These are phyloP conservation scores for Aplocera efformata DNA, from an alignment of 2,888 invertebrate species.

Conservation along the genomic window DNA sequence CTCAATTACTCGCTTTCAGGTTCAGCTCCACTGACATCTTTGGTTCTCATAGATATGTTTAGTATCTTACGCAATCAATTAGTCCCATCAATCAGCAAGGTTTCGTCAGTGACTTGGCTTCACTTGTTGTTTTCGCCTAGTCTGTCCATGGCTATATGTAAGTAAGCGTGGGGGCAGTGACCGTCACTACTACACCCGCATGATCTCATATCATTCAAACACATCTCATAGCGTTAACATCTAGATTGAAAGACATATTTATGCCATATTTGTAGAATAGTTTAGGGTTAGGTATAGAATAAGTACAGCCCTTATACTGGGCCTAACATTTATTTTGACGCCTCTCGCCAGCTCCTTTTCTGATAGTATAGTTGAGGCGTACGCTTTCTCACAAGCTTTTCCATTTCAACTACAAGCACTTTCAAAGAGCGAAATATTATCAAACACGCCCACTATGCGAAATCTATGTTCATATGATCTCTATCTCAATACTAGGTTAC, in stretches of 20 bases:
- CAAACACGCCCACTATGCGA: too few species aligned
- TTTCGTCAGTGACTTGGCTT: too few species aligned
- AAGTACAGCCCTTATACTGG: constrained; percentile 59
- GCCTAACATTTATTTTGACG: constrained; percentile 34
- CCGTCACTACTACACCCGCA: constrained; percentile 25
- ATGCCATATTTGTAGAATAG: constrained; percentile 58
- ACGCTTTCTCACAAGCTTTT: too few species aligned
- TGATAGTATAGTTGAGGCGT: background rate
- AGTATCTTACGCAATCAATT: too few species aligned
- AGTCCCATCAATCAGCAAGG: too few species aligned
- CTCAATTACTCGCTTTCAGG: too few species aligned
- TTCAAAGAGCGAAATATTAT: too few species aligned
- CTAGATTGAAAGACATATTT: constrained; percentile 64
- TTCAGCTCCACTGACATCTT: too few species aligned
- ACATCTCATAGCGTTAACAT: constrained; percentile 75
- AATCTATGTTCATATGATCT: too few species aligned
- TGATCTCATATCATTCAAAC: constrained; percentile 71
- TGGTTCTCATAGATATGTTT: too few species aligned
- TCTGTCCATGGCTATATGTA: constrained; percentile 36
- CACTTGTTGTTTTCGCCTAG: constrained; percentile 24
- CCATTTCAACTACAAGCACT: too few species aligned
- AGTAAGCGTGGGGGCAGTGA: constrained; percentile 32
- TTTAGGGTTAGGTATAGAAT: constrained; percentile 50
- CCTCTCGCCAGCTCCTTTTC: constrained; percentile 10
- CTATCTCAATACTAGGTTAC: too few species aligned